phyloP scores from a whole-genome alignment of 2,888 invertebrate genomes.

The Chymomyza procnemis region DNA sequence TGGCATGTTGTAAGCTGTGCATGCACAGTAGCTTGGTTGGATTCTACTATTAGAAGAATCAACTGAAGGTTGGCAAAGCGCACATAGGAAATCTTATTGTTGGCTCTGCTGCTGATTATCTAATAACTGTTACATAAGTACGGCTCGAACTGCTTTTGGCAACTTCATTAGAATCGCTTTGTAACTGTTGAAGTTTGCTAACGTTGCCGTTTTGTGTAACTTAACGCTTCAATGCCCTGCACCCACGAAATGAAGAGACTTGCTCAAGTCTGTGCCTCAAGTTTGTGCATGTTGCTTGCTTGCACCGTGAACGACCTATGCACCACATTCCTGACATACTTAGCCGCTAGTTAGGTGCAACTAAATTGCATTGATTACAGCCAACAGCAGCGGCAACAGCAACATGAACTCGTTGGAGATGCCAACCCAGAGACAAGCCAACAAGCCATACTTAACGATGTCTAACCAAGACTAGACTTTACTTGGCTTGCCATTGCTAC shows the following conservation, averaged over 20 bases:
- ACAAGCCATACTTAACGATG: conserved; percentile 14
- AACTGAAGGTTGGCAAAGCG: background rate
- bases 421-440: conserved; percentile 54
- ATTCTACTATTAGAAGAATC: background rate
- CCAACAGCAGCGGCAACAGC: too few species aligned
- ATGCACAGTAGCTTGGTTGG: background rate
- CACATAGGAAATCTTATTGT: background rate
- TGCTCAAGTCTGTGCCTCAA: conserved; percentile 37
- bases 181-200: conserved; percentile 31
- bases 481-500: conserved; percentile 34
- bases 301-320: conserved; percentile 47
- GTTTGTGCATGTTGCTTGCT: conserved; percentile 46
- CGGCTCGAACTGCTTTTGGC: background rate
- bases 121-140: background rate
- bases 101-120: background rate
- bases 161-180: conserved; percentile 63
- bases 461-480: background rate
- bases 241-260: conserved; percentile 7
- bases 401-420: conserved; percentile 56
- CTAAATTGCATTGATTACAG: conserved; percentile 63
- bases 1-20: conserved; percentile 26
- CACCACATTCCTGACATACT: conserved; percentile 61
- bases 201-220: background rate
- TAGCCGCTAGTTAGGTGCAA: conserved; percentile 36
- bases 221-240: conserved; percentile 54